Evolutionary conservation across 1,140 invertebrate genomes (phyloP).

Genomic region (Lerema accius): DNA sequence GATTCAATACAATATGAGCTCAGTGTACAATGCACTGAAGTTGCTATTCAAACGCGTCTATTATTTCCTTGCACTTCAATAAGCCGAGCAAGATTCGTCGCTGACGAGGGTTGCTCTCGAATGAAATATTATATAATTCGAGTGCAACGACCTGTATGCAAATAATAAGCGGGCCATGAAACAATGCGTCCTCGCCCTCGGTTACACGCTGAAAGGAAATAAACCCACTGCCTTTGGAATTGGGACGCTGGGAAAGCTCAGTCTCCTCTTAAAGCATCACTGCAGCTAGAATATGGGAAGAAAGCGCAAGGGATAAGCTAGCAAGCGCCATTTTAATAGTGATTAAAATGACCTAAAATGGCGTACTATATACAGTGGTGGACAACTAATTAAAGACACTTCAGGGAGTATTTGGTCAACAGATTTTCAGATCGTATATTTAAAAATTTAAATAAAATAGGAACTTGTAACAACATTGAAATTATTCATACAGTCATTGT

Average conservation of each 20-base stretch:
- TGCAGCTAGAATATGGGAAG: too few relatives aligned
- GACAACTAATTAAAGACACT: too few relatives aligned
- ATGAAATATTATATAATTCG: constrained; percentile 37
- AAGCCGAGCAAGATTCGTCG: constrained; percentile 16
- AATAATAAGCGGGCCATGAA: constrained; percentile 47
- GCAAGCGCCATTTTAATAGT: too few relatives aligned
- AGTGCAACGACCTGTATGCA: constrained; percentile 47
- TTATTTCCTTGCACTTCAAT: constrained; percentile 20
- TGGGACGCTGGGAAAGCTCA: constrained; percentile 10
- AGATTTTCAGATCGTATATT: too few relatives aligned
- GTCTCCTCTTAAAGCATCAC: too few relatives aligned
- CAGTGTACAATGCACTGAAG: constrained; percentile 3
- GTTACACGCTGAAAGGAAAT: constrained; percentile 39
- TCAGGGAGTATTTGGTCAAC: too few relatives aligned
- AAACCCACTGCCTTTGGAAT: constrained; percentile 27
- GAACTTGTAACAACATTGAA: too few relatives aligned
- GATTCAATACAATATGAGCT: background rate
- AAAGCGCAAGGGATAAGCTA: too few relatives aligned
- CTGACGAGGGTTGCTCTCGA: constrained; percentile 15
- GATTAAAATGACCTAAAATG: too few relatives aligned
- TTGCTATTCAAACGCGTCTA: constrained; percentile 12
- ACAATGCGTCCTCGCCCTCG: constrained; percentile 44
- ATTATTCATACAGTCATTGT: too few relatives aligned
- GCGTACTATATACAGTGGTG: too few relatives aligned
- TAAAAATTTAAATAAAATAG: too few relatives aligned